A percentile compares a stretch with the other conserved stretches of the same genome.
Evolutionary conservation across 2,113 vertebrate genomes (phyloP).

Genomic region (Sialia sialis): DNA sequence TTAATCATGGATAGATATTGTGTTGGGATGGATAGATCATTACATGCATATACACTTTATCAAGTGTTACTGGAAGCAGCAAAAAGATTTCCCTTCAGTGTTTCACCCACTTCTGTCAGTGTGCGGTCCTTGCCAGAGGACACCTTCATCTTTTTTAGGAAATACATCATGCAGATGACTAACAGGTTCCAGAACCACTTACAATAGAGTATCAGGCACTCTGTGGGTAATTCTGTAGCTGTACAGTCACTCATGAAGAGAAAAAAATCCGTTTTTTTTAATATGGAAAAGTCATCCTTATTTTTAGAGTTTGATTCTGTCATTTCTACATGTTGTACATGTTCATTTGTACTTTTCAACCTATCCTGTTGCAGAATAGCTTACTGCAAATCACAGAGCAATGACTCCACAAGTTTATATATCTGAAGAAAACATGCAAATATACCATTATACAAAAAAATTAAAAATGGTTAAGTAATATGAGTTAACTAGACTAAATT

Average conservation of each 20-base stretch:
- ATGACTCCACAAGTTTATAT: not conserved
- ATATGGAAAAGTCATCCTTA: not conserved
- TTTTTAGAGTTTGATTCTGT: not conserved
- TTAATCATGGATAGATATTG: not conserved
- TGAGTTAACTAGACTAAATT: not conserved
- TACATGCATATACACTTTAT: not conserved
- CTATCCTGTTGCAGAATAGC: not conserved
- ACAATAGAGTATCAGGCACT: not conserved
- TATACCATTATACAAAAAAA: not conserved
- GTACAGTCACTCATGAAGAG: not conserved
- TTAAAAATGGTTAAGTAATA: not conserved
- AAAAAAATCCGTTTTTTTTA: not conserved
- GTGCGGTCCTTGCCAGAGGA: not conserved
- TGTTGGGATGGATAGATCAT: not conserved
- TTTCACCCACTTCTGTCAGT: not conserved
- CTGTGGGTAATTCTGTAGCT: not conserved
- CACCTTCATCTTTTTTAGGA: not conserved
- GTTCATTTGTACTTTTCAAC: not conserved
- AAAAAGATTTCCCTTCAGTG: not conserved
- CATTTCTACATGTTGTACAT: not conserved
- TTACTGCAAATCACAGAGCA: not conserved
- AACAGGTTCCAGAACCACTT: not conserved
- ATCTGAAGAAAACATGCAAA: not conserved
- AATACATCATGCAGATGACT: not conserved
- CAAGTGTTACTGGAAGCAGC: not conserved